Evolutionary conservation across 2,797 vertebrate species (phyloP).

Genomic region (Poeciliopsis gracilis): DNA sequence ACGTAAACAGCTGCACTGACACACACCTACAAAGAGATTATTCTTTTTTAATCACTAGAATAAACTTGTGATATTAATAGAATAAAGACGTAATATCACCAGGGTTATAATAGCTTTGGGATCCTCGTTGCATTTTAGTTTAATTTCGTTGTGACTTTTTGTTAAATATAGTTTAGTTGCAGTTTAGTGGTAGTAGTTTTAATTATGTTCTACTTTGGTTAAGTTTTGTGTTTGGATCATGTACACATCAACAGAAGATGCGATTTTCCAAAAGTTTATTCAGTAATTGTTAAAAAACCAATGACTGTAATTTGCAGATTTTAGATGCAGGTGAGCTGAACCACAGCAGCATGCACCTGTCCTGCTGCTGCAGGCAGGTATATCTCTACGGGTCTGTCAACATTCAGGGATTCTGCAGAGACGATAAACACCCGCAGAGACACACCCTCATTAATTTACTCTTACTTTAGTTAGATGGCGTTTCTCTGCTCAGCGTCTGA

Average conservation of each 20-base stretch:
- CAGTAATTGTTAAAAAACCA: not conserved
- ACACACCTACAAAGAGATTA: not conserved
- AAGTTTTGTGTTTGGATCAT: too few relatives aligned
- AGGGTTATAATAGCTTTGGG: too few relatives aligned
- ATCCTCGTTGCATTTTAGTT: too few relatives aligned
- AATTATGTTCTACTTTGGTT: too few relatives aligned
- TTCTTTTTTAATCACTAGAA: too few relatives aligned
- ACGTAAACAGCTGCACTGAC: not conserved
- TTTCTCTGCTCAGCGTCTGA: not conserved
- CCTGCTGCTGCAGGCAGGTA: not conserved
- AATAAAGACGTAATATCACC: too few relatives aligned
- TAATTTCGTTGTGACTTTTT: too few relatives aligned
- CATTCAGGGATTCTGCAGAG: constrained; percentile 27
- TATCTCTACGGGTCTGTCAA: not conserved
- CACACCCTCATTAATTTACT: not conserved
- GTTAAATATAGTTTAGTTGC: too few relatives aligned
- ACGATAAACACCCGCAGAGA: not conserved
- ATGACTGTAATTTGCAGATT: too few relatives aligned
- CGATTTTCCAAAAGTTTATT: not conserved
- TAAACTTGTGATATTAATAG: too few relatives aligned
- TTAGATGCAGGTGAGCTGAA: not conserved
- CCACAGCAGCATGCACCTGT: not conserved
- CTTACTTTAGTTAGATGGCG: constrained; percentile 18
- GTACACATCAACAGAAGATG: too few relatives aligned
- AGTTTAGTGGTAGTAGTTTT: too few relatives aligned